A percentile compares a stretch with the other conserved stretches of the same genome.
phyloP scores from a whole-genome alignment of 1,140 invertebrate species.

The Mactra quadrangularis region DNA sequence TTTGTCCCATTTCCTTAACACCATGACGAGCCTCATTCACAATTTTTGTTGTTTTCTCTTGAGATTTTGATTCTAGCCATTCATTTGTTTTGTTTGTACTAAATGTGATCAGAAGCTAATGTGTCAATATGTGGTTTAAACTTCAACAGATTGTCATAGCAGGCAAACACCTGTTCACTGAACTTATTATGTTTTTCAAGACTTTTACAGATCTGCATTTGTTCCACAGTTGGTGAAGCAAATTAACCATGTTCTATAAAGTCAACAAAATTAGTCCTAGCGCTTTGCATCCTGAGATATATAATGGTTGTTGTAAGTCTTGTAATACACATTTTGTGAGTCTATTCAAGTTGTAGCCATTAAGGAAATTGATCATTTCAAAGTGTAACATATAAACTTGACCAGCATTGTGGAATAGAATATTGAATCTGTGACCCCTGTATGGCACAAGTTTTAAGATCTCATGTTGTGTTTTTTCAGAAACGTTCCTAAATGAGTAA shows the following conservation, averaged over 20 bases:
- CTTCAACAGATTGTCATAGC: conserved; percentile 19
- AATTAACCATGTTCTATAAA: no score
- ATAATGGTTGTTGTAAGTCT: no score
- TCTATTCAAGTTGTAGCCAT: neutral
- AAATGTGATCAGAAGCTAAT: conserved; percentile 14
- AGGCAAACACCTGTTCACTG: neutral
- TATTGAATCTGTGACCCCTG: no score
- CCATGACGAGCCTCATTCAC: neutral
- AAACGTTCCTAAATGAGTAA: conserved; percentile 4
- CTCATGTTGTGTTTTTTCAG: conserved; percentile 1
- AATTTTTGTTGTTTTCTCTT: neutral
- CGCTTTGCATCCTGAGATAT: no score
- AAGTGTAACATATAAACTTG: conserved; percentile 8
- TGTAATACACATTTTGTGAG: no score
- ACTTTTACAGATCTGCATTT: no score
- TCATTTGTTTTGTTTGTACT: conserved; percentile 9
- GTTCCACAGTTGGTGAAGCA: no score
- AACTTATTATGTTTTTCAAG: conserved; percentile 27
- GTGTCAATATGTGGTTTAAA: conserved; percentile 30
- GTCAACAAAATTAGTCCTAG: no score
- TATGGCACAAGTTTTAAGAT: conserved; percentile 8
- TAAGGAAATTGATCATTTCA: conserved; percentile 4
- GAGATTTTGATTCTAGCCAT: conserved; percentile 21
- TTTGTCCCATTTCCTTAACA: conserved; percentile 2
- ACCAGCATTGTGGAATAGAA: no score